Conservation (phyloP, 2,888 invertebrate species). For the Morinoia aosen region DNA sequence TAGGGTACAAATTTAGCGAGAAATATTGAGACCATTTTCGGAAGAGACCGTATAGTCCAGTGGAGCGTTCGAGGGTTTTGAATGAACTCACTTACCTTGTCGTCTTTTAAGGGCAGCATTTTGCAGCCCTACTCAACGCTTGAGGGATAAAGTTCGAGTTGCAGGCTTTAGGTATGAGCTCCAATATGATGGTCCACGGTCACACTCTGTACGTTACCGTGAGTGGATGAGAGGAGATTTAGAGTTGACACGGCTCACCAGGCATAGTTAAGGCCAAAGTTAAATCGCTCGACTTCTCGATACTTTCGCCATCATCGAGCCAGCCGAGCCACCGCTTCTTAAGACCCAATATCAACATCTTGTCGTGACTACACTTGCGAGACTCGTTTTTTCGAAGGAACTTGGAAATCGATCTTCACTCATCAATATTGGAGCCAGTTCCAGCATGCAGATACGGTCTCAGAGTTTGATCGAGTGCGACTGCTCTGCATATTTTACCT, state of each 20-base stretch:
- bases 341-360: conserved; percentile 13
- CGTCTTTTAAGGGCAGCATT: background rate
- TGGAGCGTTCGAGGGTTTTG: background rate
- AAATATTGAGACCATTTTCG: too few relatives aligned
- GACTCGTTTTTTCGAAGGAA: background rate
- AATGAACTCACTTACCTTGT: background rate
- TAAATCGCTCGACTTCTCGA: background rate
- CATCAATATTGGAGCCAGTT: background rate
- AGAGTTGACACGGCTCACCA: background rate
- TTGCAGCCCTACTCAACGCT: background rate
- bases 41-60: too few relatives aligned
- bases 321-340: background rate
- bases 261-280: background rate
- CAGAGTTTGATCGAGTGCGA: background rate
- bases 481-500: background rate
- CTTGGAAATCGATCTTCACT: background rate
- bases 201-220: background rate
- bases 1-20: too few relatives aligned
- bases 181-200: background rate
- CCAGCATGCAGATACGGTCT: background rate
- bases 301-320: background rate
- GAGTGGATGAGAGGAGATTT: background rate
- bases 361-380: background rate
- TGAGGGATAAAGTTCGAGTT: background rate
- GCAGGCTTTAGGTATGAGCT: background rate